Conservation (phyloP, 1,140 invertebrate species). For the Caenorhabditis tropicalis region DNA sequence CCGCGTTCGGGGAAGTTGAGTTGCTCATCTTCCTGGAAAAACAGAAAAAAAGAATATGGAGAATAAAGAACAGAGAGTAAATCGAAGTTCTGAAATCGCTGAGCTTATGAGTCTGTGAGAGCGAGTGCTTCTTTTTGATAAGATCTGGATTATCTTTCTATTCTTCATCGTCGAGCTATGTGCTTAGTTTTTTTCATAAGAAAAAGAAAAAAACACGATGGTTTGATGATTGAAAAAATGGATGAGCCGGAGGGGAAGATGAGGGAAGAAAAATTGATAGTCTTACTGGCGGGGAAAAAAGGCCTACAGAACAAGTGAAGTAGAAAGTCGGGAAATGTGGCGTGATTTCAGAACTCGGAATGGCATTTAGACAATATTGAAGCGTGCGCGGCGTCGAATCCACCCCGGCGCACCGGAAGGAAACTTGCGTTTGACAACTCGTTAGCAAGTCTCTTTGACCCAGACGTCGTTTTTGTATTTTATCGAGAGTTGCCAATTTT, state of each 20-base stretch:
- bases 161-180: not conserved
- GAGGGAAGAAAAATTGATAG: not conserved
- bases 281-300: not conserved
- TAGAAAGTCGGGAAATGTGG: slow-evolving; percentile 36
- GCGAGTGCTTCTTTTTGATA: slow-evolving; percentile 6
- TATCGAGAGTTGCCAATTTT: not conserved
- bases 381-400: slow-evolving; percentile 5
- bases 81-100: slow-evolving; percentile 1
- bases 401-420: slow-evolving; percentile 34
- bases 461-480: slow-evolving; percentile 18
- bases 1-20: slow-evolving; percentile 38
- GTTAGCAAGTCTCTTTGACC: slow-evolving; percentile 41
- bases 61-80: not conserved
- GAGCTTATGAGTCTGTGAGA: not conserved
- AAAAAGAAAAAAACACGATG: not conserved
- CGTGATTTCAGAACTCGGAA: slow-evolving; percentile 42
- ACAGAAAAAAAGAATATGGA: not conserved
- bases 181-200: not conserved
- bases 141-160: slow-evolving; percentile 8
- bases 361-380: slow-evolving; percentile 31
- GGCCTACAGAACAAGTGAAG: not conserved
- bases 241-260: no score
- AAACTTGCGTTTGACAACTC: slow-evolving; percentile 43
- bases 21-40: slow-evolving; percentile 36
- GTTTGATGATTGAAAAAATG: not conserved